phyloP scores from a whole-genome alignment of 2,113 vertebrate genomes.

The Podarcis cretensis region DNA sequence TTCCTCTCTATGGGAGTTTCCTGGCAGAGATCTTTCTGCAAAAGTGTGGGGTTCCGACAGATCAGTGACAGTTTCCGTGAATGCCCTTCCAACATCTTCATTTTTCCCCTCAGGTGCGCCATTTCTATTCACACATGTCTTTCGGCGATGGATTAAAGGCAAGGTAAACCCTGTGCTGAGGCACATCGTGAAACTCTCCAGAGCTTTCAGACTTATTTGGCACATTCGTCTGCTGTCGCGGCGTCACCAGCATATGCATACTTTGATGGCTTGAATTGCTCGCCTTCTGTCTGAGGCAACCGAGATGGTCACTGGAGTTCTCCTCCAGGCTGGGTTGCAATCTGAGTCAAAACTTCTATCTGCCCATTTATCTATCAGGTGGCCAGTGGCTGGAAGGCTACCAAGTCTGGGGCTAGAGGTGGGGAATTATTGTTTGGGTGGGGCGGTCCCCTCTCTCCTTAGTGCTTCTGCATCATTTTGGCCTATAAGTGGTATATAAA shows the following conservation, averaged over 20 bases:
- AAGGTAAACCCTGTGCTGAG: not conserved
- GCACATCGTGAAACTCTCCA: not conserved
- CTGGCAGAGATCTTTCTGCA: conserved; percentile 13
- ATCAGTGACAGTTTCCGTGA: conserved; percentile 18
- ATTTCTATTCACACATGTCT: not conserved
- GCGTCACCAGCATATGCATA: not conserved
- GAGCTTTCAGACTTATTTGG: not conserved
- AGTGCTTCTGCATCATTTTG: too few relatives aligned
- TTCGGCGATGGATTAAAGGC: not conserved
- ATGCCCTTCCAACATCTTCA: not conserved
- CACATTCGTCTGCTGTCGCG: not conserved
- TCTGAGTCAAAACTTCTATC: not conserved
- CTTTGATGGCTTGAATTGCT: not conserved
- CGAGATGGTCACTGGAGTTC: not conserved
- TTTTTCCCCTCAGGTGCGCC: not conserved
- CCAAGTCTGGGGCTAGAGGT: too few relatives aligned
- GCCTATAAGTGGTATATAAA: too few relatives aligned
- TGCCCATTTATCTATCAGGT: too few relatives aligned
- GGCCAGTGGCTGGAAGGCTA: too few relatives aligned
- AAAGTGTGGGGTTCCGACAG: not conserved
- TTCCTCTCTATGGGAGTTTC: not conserved
- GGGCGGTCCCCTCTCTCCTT: too few relatives aligned
- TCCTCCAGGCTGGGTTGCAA: not conserved
- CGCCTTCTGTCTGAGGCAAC: not conserved
- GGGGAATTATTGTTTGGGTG: too few relatives aligned